A percentile compares a stretch with the other conserved stretches of the same genome.
Conservation (phyloP, 1,140 invertebrate genomes). For the Onthophagus taurus region DNA sequence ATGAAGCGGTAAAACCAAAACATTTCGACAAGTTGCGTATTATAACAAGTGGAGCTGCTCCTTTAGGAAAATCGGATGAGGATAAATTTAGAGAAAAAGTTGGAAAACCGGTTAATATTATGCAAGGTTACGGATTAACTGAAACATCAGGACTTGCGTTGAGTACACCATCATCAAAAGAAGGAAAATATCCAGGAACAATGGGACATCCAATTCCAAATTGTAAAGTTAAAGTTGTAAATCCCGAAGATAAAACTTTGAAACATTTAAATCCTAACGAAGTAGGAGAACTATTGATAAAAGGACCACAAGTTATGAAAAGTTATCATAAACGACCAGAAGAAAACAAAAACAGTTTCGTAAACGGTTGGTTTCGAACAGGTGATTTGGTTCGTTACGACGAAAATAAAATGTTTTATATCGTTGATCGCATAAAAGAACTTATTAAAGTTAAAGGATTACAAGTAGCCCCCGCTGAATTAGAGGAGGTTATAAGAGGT, state of each 20-base stretch:
- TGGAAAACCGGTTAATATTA: conserved; percentile 26
- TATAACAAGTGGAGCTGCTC: conserved; percentile 61
- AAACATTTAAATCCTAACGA: conserved; percentile 41
- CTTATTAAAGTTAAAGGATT: conserved; percentile 75
- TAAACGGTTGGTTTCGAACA: conserved; percentile 65
- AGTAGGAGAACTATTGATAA: conserved; percentile 54
- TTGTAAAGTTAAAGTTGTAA: conserved; percentile 55
- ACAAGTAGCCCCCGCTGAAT: conserved; percentile 77
- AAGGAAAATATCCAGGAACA: conserved; percentile 37
- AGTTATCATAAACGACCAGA: conserved; percentile 63
- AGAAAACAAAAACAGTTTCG: conserved; percentile 54
- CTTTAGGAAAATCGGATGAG: conserved; percentile 51
- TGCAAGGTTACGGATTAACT: conserved; percentile 54
- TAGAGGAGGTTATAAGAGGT: conserved; percentile 70
- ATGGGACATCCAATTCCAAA: conserved; percentile 50
- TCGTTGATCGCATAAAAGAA: conserved; percentile 72
- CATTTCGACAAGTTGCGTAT: conserved; percentile 45
- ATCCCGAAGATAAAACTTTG: conserved; percentile 45
- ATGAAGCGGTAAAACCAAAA: conserved; percentile 47
- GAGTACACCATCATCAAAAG: conserved; percentile 29
- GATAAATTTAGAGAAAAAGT: conserved; percentile 43
- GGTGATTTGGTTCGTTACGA: conserved; percentile 66
- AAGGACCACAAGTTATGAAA: conserved; percentile 60
- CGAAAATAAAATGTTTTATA: conserved; percentile 50
- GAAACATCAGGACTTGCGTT: conserved; percentile 46